phyloP scores from a whole-genome alignment of 2,888 invertebrate species.

The Melanotus villosus region DNA sequence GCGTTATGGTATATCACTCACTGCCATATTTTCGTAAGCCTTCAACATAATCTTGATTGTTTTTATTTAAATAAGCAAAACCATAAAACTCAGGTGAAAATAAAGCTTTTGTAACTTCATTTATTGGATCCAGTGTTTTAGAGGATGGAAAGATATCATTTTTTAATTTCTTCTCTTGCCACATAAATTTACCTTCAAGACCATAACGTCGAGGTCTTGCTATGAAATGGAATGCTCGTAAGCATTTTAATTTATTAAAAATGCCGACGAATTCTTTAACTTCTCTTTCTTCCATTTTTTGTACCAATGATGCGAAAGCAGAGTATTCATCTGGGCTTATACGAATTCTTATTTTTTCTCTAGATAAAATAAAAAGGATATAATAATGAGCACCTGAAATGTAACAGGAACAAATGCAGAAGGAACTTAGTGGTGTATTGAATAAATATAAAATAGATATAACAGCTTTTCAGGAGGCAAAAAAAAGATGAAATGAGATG shows the following conservation, averaged over 20 bases:
- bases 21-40: too few relatives aligned
- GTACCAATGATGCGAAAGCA: constrained; percentile 54
- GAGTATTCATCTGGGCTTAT: constrained; percentile 57
- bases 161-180: constrained; percentile 1
- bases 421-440: too few relatives aligned
- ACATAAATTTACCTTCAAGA: constrained; percentile 53
- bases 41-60: too few relatives aligned
- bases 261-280: constrained; percentile 56
- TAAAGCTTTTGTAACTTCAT: not conserved
- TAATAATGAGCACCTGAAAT: too few relatives aligned
- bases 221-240: constrained; percentile 59
- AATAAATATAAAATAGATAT: too few relatives aligned
- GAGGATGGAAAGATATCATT: constrained; percentile 10
- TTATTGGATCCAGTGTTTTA: not conserved
- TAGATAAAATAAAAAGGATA: too few relatives aligned
- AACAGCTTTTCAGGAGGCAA: too few relatives aligned
- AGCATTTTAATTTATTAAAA: constrained; percentile 57
- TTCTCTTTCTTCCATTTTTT: constrained; percentile 49
- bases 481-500: too few relatives aligned
- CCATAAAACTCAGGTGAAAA: not conserved
- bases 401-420: too few relatives aligned
- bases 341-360: too few relatives aligned
- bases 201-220: constrained; percentile 52
- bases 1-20: too few relatives aligned
- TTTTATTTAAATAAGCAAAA: not conserved